phyloP scores from a whole-genome alignment of 2,888 invertebrate genomes.

The Anthoptus insignis region DNA sequence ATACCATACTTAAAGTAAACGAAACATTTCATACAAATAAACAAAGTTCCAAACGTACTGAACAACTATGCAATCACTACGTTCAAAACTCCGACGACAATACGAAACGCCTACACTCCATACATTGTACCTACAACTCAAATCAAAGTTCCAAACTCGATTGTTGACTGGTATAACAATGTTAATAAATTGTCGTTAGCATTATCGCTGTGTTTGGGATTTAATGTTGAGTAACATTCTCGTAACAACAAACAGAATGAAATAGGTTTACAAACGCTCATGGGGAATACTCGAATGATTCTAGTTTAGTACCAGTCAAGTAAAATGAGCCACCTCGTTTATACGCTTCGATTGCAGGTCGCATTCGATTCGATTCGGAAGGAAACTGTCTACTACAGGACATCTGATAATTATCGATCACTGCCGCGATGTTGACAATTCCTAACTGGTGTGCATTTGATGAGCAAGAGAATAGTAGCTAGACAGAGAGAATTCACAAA shows the following conservation, averaged over 20 bases:
- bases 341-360: no score
- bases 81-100: slow-evolving; percentile 8
- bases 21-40: slow-evolving; percentile 13
- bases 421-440: no score
- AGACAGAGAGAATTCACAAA: no score
- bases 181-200: slow-evolving; percentile 29
- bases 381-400: no score
- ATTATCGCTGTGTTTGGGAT: slow-evolving; percentile 16
- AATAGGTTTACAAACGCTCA: slow-evolving; percentile 1
- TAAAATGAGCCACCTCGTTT: no score
- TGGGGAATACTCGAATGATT: no score
- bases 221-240: slow-evolving; percentile 8
- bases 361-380: no score
- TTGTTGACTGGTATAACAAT: slow-evolving; percentile 22
- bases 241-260: slow-evolving; percentile 8
- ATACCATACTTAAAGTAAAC: slow-evolving; percentile 6
- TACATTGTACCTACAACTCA: slow-evolving; percentile 22
- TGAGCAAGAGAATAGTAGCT: no score
- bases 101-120: slow-evolving; percentile 5
- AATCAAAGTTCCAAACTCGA: slow-evolving; percentile 31
- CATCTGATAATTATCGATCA: no score
- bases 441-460: no score
- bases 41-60: slow-evolving; percentile 6
- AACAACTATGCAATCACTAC: slow-evolving; percentile 4
- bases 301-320: no score